These are phyloP conservation scores for Tyrophagus putrescentiae DNA, from an alignment of 1,140 invertebrate genomes.

Conservation along the genomic window DNA sequence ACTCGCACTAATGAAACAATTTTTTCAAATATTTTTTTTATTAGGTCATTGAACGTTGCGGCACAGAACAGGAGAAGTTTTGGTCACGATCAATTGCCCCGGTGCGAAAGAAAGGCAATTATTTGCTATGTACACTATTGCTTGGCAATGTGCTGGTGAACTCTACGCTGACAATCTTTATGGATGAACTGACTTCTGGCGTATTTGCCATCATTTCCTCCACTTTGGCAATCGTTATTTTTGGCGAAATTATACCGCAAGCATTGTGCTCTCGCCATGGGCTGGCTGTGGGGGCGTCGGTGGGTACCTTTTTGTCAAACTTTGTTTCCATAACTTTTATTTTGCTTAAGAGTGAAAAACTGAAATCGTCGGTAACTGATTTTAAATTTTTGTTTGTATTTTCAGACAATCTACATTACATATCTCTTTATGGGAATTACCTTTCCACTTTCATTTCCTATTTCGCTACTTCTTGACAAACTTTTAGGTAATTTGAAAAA, in stretches of 20 bases:
- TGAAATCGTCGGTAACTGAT: no score
- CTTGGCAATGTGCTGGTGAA: slow-evolving; percentile 94
- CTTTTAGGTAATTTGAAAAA: no score
- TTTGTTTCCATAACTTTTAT: no score
- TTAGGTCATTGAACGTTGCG: slow-evolving; percentile 29
- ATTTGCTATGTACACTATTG: slow-evolving; percentile 78
- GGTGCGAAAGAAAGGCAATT: slow-evolving; percentile 82
- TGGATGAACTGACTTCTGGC: slow-evolving; percentile 80
- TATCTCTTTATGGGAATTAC: slow-evolving; percentile 88
- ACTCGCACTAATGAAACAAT: slow-evolving; percentile 11
- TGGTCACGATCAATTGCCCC: slow-evolving; percentile 66
- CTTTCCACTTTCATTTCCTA: slow-evolving; percentile 80
- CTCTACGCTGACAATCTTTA: slow-evolving; percentile 82
- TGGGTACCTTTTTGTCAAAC: no score
- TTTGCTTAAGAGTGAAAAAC: no score
- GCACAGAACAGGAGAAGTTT: slow-evolving; percentile 33
- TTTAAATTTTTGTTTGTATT: no score
- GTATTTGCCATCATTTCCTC: slow-evolving; percentile 64
- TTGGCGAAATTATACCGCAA: slow-evolving; percentile 89
- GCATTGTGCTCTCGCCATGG: slow-evolving; percentile 87
- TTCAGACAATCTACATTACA: slow-evolving; percentile 60
- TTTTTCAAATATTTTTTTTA: slow-evolving; percentile 19
- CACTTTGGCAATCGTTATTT: slow-evolving; percentile 81
- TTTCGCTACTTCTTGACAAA: slow-evolving; percentile 67
- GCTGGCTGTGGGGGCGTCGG: slow-evolving; percentile 86